phyloP scores from a whole-genome alignment of 2,888 invertebrate species.

The Erebia palarica region DNA sequence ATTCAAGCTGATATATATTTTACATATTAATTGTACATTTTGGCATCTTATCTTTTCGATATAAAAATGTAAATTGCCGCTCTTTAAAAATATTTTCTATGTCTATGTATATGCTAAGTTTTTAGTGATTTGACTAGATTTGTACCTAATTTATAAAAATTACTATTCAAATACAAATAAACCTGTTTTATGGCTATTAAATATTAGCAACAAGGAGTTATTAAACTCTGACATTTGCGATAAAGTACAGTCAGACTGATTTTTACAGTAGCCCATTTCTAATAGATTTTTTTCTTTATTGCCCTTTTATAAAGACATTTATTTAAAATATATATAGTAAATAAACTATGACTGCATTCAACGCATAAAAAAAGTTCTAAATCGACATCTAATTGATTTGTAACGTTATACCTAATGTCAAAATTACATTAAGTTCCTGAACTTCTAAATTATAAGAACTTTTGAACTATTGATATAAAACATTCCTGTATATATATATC shows the following conservation, averaged over 20 bases:
- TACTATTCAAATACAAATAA: no score
- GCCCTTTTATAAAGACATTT: no score
- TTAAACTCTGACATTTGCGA: no score
- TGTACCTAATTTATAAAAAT: not conserved
- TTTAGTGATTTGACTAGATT: not conserved
- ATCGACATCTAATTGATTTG: not conserved
- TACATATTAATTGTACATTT: not conserved
- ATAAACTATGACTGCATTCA: no score
- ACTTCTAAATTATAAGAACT: slow-evolving; percentile 5
- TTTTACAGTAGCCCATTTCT: no score
- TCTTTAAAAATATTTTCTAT: not conserved
- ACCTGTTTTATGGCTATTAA: no score
- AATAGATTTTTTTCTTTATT: no score
- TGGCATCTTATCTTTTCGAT: not conserved
- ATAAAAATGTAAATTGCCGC: not conserved
- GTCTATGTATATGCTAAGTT: slow-evolving; percentile 1
- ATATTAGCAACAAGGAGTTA: not conserved
- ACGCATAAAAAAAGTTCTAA: not conserved
- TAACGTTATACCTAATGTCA: not conserved
- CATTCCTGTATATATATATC: slow-evolving; percentile 66
- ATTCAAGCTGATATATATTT: no score
- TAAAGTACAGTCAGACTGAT: no score
- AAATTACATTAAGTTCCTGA: slow-evolving; percentile 6
- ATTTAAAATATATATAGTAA: no score
- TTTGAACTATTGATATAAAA: slow-evolving; percentile 38